Evolutionary conservation across 2,797 vertebrate species (phyloP).

Genomic region (Sebastes matsubarae): DNA sequence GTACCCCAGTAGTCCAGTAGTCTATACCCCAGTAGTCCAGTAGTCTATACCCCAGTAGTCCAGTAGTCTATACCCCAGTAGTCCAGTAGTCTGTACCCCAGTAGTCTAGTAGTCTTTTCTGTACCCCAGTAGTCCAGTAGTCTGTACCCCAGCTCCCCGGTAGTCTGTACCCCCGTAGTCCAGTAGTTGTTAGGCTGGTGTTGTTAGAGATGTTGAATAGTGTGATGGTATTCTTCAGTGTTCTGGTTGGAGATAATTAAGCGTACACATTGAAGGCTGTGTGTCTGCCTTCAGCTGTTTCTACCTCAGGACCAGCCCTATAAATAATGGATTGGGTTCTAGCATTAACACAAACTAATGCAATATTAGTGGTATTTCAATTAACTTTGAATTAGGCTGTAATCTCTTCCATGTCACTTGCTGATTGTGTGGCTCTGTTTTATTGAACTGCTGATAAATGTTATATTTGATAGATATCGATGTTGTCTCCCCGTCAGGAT

Average conservation of each 20-base stretch:
- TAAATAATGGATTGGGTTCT: slow-evolving; percentile 57
- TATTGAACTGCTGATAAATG: slow-evolving; percentile 72
- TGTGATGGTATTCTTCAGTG: not conserved
- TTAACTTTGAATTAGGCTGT: slow-evolving; percentile 74
- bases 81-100: too few species aligned
- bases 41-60: too few species aligned
- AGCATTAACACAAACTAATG: slow-evolving; percentile 62
- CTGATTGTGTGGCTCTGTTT: slow-evolving; percentile 63
- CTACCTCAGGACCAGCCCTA: not conserved
- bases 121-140: too few species aligned
- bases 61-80: too few species aligned
- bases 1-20: too few species aligned
- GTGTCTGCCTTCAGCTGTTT: not conserved
- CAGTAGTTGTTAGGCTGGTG: too few species aligned
- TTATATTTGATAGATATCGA: slow-evolving; percentile 69
- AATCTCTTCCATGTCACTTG: slow-evolving; percentile 68
- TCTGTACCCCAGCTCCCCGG: too few species aligned
- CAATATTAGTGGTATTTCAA: slow-evolving; percentile 71
- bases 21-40: too few species aligned
- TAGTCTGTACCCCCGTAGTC: too few species aligned
- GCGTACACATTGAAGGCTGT: not conserved
- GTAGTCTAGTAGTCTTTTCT: too few species aligned
- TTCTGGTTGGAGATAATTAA: not conserved
- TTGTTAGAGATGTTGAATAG: not conserved
- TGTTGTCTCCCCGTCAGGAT: slow-evolving; percentile 60